Evolutionary conservation across 2,797 vertebrate species (phyloP).

Genomic region (Macrochelys suwanniensis): DNA sequence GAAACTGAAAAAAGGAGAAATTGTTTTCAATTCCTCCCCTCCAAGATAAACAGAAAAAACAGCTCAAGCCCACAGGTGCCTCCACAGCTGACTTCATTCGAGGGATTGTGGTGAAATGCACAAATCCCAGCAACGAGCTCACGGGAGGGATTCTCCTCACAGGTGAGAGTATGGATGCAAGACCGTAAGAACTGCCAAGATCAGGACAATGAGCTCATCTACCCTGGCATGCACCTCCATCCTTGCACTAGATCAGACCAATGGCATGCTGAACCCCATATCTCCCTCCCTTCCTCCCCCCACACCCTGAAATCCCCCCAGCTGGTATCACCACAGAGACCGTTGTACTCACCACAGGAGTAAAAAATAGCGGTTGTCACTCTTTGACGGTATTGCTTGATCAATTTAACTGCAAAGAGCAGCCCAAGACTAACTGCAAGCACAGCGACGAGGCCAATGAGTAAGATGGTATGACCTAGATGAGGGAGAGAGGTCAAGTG

Average conservation of each 20-base stretch:
- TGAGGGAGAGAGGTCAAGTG: not conserved
- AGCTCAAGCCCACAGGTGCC: not conserved
- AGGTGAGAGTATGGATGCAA: not conserved
- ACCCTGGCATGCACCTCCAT: not conserved
- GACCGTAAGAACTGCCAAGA: not conserved
- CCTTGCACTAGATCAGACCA: not conserved
- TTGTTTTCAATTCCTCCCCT: slow-evolving; percentile 39
- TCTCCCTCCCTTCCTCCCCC: not conserved
- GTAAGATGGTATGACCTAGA: slow-evolving; percentile 49
- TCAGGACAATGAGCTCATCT: not conserved
- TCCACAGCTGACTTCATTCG: not conserved
- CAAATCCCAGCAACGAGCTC: not conserved
- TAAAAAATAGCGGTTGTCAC: not conserved
- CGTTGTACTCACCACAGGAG: slow-evolving; percentile 61
- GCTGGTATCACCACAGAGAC: not conserved
- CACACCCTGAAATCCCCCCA: rapidly evolving
- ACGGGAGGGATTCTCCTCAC: not conserved
- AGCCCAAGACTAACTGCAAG: slow-evolving; percentile 35
- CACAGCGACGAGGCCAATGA: slow-evolving; percentile 34
- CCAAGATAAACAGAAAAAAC: slow-evolving; percentile 52
- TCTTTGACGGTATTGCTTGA: slow-evolving; percentile 34
- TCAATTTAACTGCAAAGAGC: slow-evolving; percentile 1
- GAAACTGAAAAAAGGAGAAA: slow-evolving; percentile 49
- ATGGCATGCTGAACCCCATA: not conserved
- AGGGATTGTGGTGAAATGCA: not conserved